These are phyloP conservation scores for Ammodytes dubius DNA, from an alignment of 2,113 vertebrate genomes.

Conservation along the genomic window DNA sequence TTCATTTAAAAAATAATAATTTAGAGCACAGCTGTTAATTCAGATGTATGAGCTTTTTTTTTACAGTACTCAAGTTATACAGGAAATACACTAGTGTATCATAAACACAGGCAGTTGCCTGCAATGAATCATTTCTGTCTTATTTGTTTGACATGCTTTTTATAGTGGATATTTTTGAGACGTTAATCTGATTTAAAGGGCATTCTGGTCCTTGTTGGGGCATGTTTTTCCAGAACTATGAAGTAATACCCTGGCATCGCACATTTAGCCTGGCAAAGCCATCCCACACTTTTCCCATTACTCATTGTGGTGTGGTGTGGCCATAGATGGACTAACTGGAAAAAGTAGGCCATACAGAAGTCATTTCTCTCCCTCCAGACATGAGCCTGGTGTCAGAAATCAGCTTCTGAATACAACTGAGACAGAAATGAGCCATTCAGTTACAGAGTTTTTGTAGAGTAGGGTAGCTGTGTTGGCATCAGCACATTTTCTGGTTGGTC, in stretches of 20 bases:
- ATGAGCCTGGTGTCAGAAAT: constrained; percentile 9
- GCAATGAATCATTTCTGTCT: neutral
- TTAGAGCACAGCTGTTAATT: too few relatives aligned
- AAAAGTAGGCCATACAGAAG: neutral
- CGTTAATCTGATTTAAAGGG: constrained; percentile 16
- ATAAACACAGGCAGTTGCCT: neutral
- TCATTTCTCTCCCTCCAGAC: neutral
- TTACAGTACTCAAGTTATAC: too few relatives aligned
- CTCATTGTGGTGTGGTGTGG: constrained; percentile 43
- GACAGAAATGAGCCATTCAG: neutral
- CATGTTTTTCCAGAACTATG: constrained; percentile 40
- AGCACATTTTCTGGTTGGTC: neutral
- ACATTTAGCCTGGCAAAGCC: constrained; percentile 36
- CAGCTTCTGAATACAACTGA: neutral
- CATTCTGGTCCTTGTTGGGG: neutral
- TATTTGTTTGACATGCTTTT: constrained; percentile 9
- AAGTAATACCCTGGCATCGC: constrained; percentile 40
- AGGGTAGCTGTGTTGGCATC: neutral
- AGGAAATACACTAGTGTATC: too few relatives aligned
- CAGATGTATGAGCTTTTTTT: too few relatives aligned
- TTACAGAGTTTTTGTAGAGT: neutral
- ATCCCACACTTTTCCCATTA: constrained; percentile 45
- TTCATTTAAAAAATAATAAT: too few relatives aligned
- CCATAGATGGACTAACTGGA: constrained; percentile 8
- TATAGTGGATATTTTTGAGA: too few relatives aligned